Evolutionary conservation across 2,797 vertebrate species (phyloP).

Genomic region (Dicrostonyx torquatus): DNA sequence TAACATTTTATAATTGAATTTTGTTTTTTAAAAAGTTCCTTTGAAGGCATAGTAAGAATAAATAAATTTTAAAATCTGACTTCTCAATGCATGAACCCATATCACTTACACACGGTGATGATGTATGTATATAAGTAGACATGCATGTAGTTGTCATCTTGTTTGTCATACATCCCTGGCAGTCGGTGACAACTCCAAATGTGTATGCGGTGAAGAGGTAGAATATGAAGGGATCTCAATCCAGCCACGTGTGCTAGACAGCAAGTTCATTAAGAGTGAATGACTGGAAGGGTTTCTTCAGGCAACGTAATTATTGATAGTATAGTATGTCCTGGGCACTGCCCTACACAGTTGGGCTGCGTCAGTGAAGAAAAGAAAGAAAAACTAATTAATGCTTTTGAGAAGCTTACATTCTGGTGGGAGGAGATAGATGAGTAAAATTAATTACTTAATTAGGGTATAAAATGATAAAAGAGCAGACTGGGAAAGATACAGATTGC

Average conservation of each 20-base stretch:
- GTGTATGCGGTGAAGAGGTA: no score
- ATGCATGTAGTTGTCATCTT: background rate
- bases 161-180: background rate
- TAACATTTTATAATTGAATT: conserved; percentile 5
- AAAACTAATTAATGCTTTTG: background rate
- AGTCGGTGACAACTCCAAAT: background rate
- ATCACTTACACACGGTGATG: background rate
- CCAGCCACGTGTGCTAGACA: background rate
- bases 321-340: background rate
- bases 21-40: background rate
- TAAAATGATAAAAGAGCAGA: background rate
- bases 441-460: conserved; percentile 23
- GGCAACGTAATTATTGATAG: background rate
- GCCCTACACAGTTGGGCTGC: background rate
- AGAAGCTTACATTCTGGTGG: background rate
- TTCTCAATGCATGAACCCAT: background rate
- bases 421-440: conserved; percentile 27
- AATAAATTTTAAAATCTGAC: background rate
- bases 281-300: background rate
- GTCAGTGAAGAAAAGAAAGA: conserved; percentile 33
- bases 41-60: conserved; percentile 23
- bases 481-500: background rate
- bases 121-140: background rate
- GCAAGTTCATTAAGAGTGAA: background rate
- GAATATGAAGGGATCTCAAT: background rate